A percentile compares a stretch with the other conserved stretches of the same genome.
Evolutionary conservation across 2,888 invertebrate species (phyloP).

Genomic region (Conomelus anceps): DNA sequence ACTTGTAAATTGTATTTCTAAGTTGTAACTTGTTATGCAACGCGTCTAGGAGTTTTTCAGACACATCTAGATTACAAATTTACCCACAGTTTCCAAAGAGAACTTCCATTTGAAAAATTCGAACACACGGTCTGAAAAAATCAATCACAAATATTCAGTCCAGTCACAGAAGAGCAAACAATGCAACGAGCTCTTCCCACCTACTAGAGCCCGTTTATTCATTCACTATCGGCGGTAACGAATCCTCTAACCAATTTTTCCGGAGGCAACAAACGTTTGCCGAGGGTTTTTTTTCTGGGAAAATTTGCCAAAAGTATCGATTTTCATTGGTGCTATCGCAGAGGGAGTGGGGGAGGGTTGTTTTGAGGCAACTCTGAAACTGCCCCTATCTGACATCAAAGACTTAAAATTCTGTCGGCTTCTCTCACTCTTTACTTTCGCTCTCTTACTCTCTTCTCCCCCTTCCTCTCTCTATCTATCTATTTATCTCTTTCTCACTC

Average conservation of each 20-base stretch:
- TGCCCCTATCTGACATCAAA: not conserved
- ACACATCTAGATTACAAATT: too few species aligned
- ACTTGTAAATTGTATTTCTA: too few species aligned
- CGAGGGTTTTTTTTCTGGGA: too few species aligned
- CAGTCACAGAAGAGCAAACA: not conserved
- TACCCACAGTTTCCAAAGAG: too few species aligned
- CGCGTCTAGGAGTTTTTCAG: too few species aligned
- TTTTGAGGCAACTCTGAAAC: not conserved
- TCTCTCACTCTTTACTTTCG: not conserved
- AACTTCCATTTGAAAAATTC: not conserved
- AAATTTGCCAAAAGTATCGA: not conserved
- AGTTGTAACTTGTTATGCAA: too few species aligned
- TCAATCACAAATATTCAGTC: too few species aligned
- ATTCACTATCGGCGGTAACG: not conserved
- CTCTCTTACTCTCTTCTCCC: not conserved
- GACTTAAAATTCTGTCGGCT: too few species aligned
- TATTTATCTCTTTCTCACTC: not conserved
- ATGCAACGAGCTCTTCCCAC: too few species aligned
- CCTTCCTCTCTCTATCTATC: not conserved
- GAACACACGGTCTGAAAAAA: not conserved
- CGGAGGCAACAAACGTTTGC: not conserved
- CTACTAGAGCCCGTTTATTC: not conserved
- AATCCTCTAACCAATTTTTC: not conserved
- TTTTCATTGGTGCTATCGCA: not conserved
- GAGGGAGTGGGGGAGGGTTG: not conserved